Conservation (phyloP, 2,797 vertebrate genomes). For the Dermochelys coriacea region DNA sequence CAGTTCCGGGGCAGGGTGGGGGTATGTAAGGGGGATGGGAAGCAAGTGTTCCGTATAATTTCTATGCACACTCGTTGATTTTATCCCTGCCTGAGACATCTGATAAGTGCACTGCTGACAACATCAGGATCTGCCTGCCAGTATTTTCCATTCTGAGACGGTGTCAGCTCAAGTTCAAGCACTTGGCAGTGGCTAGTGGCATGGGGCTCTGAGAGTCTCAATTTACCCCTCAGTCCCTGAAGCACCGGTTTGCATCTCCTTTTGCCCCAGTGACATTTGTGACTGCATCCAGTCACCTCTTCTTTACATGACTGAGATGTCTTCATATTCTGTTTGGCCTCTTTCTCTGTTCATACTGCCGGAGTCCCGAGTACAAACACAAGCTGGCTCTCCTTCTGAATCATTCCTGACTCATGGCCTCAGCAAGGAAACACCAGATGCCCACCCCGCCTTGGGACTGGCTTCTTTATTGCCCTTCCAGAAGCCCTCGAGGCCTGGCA, state of each 20-base stretch:
- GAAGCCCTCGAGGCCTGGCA: neutral
- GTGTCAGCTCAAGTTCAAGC: neutral
- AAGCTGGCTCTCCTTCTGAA: neutral
- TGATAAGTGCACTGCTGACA: conserved; percentile 4
- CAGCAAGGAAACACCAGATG: rapidly evolving
- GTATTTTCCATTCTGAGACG: neutral
- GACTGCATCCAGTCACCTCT: neutral
- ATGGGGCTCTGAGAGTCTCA: neutral
- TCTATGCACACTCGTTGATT: rapidly evolving
- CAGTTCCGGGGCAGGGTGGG: neutral
- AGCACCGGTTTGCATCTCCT: neutral
- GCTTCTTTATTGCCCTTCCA: rapidly evolving
- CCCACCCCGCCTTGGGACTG: rapidly evolving
- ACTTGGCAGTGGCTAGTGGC: neutral
- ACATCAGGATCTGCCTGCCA: neutral
- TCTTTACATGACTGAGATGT: neutral
- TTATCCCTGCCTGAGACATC: neutral
- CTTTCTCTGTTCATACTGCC: neutral
- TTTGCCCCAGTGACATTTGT: neutral
- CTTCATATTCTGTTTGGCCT: neutral
- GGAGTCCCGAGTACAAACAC: neutral
- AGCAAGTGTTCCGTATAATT: neutral
- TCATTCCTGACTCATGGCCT: neutral
- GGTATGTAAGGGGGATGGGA: neutral
- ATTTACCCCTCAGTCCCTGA: rapidly evolving